These are phyloP conservation scores for Callospermophilus lateralis DNA, from an alignment of 2,113 vertebrate genomes.

Conservation along the genomic window DNA sequence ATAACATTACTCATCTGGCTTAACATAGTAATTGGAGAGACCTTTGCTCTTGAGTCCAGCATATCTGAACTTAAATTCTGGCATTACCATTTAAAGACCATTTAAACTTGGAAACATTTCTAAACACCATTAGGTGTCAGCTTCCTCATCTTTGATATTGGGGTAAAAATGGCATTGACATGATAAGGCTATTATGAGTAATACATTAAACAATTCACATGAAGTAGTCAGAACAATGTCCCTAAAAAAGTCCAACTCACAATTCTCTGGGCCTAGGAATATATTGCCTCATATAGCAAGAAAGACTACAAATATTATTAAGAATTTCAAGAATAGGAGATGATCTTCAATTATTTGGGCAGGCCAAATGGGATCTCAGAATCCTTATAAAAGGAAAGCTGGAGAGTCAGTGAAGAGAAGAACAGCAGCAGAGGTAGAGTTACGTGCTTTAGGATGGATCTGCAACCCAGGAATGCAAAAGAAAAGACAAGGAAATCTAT, in stretches of 20 bases:
- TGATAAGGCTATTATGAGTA: not conserved
- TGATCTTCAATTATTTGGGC: not conserved
- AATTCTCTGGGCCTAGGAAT: not conserved
- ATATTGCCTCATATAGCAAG: not conserved
- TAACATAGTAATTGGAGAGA: not conserved
- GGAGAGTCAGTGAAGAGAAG: not conserved
- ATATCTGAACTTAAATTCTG: not conserved
- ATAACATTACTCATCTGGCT: not conserved
- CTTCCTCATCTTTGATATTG: constrained; percentile 21
- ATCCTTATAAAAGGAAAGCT: not conserved
- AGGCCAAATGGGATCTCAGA: not conserved
- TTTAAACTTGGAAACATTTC: not conserved
- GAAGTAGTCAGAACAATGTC: not conserved
- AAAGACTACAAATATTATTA: not conserved
- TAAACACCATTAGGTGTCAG: not conserved
- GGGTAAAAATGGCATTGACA: not conserved
- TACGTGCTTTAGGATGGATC: not conserved
- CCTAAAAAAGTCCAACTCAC: not conserved
- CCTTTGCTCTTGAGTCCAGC: not conserved
- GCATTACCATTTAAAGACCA: not conserved
- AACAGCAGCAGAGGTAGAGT: not conserved
- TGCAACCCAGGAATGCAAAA: not conserved
- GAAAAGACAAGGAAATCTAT: not conserved
- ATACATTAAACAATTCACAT: not conserved
- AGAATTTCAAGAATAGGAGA: not conserved